Evolutionary conservation across 1,140 invertebrate genomes (phyloP).

Genomic region (Camponotus pennsylvanicus): DNA sequence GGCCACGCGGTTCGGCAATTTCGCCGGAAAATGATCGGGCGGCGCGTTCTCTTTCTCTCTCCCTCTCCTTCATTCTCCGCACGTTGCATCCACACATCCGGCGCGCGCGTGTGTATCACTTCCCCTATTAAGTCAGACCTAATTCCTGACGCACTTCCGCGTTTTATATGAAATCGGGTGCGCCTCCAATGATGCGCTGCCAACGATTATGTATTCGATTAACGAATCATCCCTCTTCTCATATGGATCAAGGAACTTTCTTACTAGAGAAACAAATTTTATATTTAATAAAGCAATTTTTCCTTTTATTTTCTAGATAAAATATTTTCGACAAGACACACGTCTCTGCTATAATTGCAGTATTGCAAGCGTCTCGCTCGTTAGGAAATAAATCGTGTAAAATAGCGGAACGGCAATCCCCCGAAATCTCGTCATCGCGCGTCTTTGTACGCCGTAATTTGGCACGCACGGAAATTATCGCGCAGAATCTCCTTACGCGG

Average conservation of each 20-base stretch:
- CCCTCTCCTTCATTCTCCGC: neutral
- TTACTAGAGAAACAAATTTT: neutral
- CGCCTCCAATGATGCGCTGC: neutral
- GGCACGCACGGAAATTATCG: constrained; percentile 22
- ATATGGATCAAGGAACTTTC: neutral
- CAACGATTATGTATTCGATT: neutral
- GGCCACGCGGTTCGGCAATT: constrained; percentile 30
- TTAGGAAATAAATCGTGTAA: constrained; percentile 33
- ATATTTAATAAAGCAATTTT: neutral
- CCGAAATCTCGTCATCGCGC: neutral
- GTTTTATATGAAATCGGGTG: constrained; percentile 30
- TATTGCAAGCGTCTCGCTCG: neutral
- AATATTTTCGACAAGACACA: neutral
- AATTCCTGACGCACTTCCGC: constrained; percentile 52
- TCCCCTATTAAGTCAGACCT: constrained; percentile 54
- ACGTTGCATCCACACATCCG: constrained; percentile 50
- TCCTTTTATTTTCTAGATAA: constrained; percentile 3
- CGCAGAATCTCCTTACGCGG: constrained; percentile 30
- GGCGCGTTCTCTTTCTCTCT: neutral
- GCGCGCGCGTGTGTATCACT: constrained; percentile 28
- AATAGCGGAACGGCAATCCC: constrained; percentile 18
- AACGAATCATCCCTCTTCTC: neutral
- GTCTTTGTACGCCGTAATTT: constrained; percentile 5
- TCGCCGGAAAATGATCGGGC: constrained; percentile 67
- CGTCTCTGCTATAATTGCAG: neutral